A percentile compares a stretch with the other conserved stretches of the same genome.
Evolutionary conservation across 2,888 invertebrate species (phyloP).

Genomic region (Oligia latruncula): DNA sequence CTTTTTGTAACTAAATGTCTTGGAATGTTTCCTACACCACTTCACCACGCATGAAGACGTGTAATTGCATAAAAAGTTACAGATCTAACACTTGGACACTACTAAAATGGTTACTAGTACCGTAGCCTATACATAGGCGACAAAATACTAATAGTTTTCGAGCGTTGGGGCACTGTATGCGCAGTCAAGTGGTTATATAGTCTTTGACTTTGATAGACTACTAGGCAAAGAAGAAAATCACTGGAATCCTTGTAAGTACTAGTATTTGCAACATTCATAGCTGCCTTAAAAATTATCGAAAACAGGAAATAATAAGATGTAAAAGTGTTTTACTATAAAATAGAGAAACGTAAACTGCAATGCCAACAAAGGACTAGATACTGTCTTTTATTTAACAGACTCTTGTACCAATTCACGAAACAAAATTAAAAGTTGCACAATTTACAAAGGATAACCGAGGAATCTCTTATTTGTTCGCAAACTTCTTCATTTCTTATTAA

Average conservation of each 20-base stretch:
- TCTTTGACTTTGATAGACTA: not conserved
- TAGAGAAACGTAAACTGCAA: not conserved
- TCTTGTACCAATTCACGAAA: conserved; percentile 36
- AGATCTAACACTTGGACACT: no score
- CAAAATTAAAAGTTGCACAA: conserved; percentile 54
- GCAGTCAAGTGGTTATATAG: no score
- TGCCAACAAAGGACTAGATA: conserved; percentile 22
- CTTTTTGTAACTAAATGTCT: no score
- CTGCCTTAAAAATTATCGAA: not conserved
- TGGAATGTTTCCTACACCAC: no score
- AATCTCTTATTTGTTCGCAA: conserved; percentile 58
- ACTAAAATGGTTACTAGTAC: no score
- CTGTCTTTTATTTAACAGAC: conserved; percentile 38
- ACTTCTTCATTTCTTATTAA: conserved; percentile 63
- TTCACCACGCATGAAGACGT: no score
- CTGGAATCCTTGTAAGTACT: not conserved
- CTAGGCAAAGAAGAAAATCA: not conserved
- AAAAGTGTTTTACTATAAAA: not conserved
- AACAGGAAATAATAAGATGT: not conserved
- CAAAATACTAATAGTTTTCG: no score
- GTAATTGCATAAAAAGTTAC: no score
- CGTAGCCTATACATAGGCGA: no score
- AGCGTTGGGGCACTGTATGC: no score
- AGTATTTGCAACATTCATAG: not conserved
- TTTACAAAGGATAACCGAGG: conserved; percentile 53